A percentile compares a stretch with the other conserved stretches of the same genome.
Conservation (phyloP, 2,888 invertebrate genomes). For the Embidobia sp. region DNA sequence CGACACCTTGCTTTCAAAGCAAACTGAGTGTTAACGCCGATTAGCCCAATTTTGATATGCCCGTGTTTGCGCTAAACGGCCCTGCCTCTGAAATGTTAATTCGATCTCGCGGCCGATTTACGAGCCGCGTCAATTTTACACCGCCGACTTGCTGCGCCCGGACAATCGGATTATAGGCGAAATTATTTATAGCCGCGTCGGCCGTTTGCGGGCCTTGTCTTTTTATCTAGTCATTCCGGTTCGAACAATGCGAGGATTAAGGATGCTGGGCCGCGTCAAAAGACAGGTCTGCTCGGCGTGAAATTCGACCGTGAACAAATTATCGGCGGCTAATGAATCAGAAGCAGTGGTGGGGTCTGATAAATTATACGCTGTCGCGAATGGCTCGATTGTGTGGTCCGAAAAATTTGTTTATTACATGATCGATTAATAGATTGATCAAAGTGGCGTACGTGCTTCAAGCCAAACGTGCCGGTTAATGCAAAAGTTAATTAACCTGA, state of each 20-base stretch:
- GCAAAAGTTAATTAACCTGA: constrained; percentile 17
- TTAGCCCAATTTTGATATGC: constrained; percentile 29
- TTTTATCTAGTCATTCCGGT: constrained; percentile 6
- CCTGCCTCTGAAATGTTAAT: constrained; percentile 8
- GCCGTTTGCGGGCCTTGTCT: too few relatives aligned
- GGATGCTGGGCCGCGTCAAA: constrained; percentile 3
- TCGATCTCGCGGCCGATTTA: constrained; percentile 8
- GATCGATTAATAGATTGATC: too few relatives aligned
- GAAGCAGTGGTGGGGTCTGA: too few relatives aligned
- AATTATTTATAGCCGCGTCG: constrained; percentile 24
- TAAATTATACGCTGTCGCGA: too few relatives aligned
- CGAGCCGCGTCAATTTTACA: constrained; percentile 10
- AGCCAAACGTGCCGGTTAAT: neutral
- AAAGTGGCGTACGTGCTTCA: too few relatives aligned
- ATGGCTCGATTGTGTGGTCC: too few relatives aligned
- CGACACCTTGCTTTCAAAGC: constrained; percentile 15
- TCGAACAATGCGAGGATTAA: constrained; percentile 30
- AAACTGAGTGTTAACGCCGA: constrained; percentile 21
- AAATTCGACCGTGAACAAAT: constrained; percentile 4
- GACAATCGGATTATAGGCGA: constrained; percentile 27
- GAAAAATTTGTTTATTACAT: too few relatives aligned
- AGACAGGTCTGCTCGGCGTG: neutral
- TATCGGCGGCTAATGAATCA: too few relatives aligned
- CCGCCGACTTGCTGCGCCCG: constrained; percentile 6
- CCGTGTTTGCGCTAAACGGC: too few relatives aligned